A percentile compares a stretch with the other conserved stretches of the same genome.
These are phyloP conservation scores for Volucella inanis DNA, from an alignment of 2,888 invertebrate species.

Conservation along the genomic window DNA sequence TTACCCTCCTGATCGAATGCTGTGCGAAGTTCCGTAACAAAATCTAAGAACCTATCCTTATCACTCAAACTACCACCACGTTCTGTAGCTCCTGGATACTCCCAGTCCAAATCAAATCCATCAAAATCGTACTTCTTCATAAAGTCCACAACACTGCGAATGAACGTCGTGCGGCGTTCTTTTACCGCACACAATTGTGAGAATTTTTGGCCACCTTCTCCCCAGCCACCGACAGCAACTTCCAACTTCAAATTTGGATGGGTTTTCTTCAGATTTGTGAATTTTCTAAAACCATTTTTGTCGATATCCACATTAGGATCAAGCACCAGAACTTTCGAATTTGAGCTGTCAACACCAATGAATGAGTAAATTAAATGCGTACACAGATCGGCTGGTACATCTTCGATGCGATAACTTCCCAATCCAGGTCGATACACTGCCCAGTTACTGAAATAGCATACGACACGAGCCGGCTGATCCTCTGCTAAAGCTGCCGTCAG, in stretches of 20 bases:
- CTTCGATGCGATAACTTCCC: constrained; percentile 92
- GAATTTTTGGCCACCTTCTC: constrained; percentile 94
- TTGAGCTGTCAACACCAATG: constrained; percentile 91
- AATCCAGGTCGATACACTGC: constrained; percentile 92
- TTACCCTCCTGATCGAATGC: constrained; percentile 90
- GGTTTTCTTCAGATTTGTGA: constrained; percentile 88
- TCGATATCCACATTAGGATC: constrained; percentile 92
- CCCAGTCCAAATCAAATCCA: constrained; percentile 95
- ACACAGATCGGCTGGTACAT: constrained; percentile 91
- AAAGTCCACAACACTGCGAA: constrained; percentile 90
- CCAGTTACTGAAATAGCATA: constrained; percentile 85
- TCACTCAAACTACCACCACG: constrained; percentile 93
- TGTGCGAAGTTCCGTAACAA: constrained; percentile 91
- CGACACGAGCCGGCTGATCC: constrained; percentile 84
- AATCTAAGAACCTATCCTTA: constrained; percentile 91
- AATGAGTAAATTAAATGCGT: constrained; percentile 95
- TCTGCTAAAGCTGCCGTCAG: constrained; percentile 72
- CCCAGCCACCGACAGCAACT: constrained; percentile 95
- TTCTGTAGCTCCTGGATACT: constrained; percentile 94
- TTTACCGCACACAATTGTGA: constrained; percentile 91
- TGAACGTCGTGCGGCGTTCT: constrained; percentile 87
- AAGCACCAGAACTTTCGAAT: constrained; percentile 90
- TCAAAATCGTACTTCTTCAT: constrained; percentile 91
- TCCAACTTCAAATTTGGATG: constrained; percentile 90
- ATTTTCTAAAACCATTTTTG: constrained; percentile 90